Evolutionary conservation across 2,113 vertebrate species (phyloP), one percentile per base, ranked within the genome.

Genomic region (Apaloderma vittatum): DNA sequence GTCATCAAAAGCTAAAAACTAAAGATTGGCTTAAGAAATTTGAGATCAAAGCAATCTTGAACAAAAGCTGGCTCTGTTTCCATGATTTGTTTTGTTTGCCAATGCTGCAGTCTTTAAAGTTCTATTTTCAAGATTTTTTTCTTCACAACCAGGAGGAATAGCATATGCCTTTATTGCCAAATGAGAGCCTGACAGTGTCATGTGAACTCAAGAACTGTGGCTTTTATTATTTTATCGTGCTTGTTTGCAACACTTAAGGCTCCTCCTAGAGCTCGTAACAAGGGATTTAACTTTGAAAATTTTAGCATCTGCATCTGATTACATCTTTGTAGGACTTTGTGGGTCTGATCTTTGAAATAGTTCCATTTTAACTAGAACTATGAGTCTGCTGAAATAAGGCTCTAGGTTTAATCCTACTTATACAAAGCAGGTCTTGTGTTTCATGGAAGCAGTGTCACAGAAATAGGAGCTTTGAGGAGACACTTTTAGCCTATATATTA

Each of bases 261-360:
- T 86, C 75, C 75, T 90, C 88, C 86, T 68, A 87, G 57, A 72
- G 32, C 6, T 92, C 21, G 68, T 91, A 89, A 94, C 48, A 72
- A 78, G 72, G 74, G 77, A 68, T 71, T 95, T 93, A 84, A 67
- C 59, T 87, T 89, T 11, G 54, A 91, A 93, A 96, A 87, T 46
- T 72, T 78, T 79, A 90, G 73, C 93, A 90, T 95, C 91, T 96
- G 87, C 36, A 26, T 90, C 86, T 91, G 66, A 91, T 96, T 93
- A 93, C 77, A 32, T 85, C 61, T 72, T 88, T 87, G 81, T 72
- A 86, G 70, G 49, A 58, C 49, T 91, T 91, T 79, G 79, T 29
- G 73, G 37, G 49, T 4, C 87, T 87, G 89, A 87, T 76, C n/a
- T 68, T 88, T 76, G 66, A 90, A 96, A 94, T 37, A 88, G 11